These are phyloP conservation scores for Serranochromis macrocephalus DNA, from an alignment of 2,113 vertebrate genomes.

Conservation along the genomic window DNA sequence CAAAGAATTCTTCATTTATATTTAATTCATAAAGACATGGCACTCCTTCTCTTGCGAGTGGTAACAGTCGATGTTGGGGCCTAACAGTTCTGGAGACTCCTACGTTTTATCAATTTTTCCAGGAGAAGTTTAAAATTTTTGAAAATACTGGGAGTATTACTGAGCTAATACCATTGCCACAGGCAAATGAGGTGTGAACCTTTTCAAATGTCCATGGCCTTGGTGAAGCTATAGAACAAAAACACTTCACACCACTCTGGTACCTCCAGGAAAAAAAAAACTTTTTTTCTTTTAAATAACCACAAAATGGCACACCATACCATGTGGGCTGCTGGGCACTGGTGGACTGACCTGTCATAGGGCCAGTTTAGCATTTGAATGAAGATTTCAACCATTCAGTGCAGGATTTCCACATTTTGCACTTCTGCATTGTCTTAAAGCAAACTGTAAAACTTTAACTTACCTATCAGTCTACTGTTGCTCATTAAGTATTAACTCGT, in stretches of 20 bases:
- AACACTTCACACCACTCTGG: neutral
- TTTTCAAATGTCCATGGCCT: neutral
- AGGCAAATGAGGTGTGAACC: neutral
- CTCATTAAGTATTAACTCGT: neutral
- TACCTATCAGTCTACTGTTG: neutral
- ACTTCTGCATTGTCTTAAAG: neutral
- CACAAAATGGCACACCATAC: neutral
- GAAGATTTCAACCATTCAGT: neutral
- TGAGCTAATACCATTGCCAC: neutral
- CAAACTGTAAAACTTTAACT: neutral
- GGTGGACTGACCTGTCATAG: neutral
- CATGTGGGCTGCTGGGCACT: neutral
- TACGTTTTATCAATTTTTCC: neutral
- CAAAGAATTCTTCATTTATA: neutral
- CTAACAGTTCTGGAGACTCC: neutral
- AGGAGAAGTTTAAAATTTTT: neutral
- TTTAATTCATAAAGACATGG: neutral
- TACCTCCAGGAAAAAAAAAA: neutral
- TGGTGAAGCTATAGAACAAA: neutral
- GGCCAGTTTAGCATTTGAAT: neutral
- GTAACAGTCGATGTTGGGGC: neutral
- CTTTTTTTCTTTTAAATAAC: neutral
- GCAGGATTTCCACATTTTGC: neutral
- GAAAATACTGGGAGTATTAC: neutral
- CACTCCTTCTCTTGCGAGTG: neutral